Base-by-base conservation (phyloP, 2,888 invertebrate species). In the Nineta flava region DNA sequence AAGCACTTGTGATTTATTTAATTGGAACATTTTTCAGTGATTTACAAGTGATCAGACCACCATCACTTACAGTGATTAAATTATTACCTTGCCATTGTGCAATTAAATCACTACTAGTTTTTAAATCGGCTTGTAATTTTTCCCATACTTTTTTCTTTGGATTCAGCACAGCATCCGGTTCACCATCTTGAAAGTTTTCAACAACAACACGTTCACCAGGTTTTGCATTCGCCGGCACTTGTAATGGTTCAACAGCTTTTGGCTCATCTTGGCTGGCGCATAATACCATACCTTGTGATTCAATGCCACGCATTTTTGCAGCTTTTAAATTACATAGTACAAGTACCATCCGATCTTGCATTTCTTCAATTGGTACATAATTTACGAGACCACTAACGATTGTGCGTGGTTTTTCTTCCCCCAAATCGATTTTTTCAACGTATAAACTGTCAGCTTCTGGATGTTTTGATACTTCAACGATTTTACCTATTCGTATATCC, bases 101-200 rank as follows among this genome's bases (percentile, higher is more conserved):
- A 54, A 81, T 64, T 53, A 85, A 77, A 46, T 73, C 74, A 2
- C 72, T 68, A 67, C 80, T 82, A 1, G 83, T 83, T 63, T 82
- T 79, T 17, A 88, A 71, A 65, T 87, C 86, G 17, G 72, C 75
- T 66, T 91, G 88, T 40, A 94, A 65, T 65, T 90, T 91, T 59
- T 94, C 94, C 94, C 94, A 95, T 15, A 92, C 73, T 72, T 95
- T 95, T 69, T 95, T 95, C 67, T 95, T 95, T 0, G 94, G 94
- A 67, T 95, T 94, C 1, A 95, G 69, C 53, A 88, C 81, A 26
- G 83, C 82, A 67, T 93, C 93, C 2, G 92, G 83, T 47, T 72
- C 72, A 16, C 87, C 87, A 50, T 65, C 66, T 65, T 84, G 83
- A 65, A 82, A 87, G 19, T 87, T 87, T 65, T 94, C 91, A 50